Conservation (phyloP, 2,797 vertebrate genomes). For the Tiaroga cobitis region DNA sequence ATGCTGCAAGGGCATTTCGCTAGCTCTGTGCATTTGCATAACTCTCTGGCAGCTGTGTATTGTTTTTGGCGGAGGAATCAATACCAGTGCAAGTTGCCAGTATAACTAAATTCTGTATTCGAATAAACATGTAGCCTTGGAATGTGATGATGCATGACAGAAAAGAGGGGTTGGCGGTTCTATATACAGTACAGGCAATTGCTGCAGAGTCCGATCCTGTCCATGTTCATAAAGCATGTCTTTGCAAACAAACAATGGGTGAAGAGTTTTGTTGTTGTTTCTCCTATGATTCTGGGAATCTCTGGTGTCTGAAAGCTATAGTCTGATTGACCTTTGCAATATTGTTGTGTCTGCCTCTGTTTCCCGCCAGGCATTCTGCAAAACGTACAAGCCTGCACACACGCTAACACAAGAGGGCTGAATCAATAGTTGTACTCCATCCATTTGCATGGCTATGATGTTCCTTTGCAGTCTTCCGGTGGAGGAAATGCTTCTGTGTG, state of each 20-base stretch:
- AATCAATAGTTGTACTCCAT: slow-evolving; percentile 68
- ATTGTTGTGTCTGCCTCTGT: slow-evolving; percentile 66
- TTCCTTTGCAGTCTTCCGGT: slow-evolving; percentile 59
- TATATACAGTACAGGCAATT: neutral
- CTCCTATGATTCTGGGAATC: neutral
- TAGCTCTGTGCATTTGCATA: slow-evolving; percentile 47
- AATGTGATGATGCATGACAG: slow-evolving; percentile 4
- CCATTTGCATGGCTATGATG: slow-evolving; percentile 74
- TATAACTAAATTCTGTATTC: slow-evolving; percentile 31
- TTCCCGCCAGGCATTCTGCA: slow-evolving; percentile 31
- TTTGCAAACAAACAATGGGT: neutral
- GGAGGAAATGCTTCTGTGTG: slow-evolving; percentile 55
- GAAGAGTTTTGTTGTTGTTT: neutral
- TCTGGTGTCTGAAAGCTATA: slow-evolving; percentile 35
- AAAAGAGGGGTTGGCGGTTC: neutral
- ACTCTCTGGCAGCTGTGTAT: slow-evolving; percentile 47
- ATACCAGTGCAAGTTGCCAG: slow-evolving; percentile 55
- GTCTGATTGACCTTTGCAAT: slow-evolving; percentile 70
- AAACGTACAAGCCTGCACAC: neutral
- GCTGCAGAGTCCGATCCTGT: neutral
- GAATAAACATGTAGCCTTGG: slow-evolving; percentile 28
- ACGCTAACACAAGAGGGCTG: slow-evolving; percentile 47
- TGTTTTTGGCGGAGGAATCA: slow-evolving; percentile 63
- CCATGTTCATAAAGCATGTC: neutral
- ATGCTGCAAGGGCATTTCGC: slow-evolving; percentile 18